phyloP scores from a whole-genome alignment of 2,113 vertebrate species.

The Hyperoodon ampullatus region DNA sequence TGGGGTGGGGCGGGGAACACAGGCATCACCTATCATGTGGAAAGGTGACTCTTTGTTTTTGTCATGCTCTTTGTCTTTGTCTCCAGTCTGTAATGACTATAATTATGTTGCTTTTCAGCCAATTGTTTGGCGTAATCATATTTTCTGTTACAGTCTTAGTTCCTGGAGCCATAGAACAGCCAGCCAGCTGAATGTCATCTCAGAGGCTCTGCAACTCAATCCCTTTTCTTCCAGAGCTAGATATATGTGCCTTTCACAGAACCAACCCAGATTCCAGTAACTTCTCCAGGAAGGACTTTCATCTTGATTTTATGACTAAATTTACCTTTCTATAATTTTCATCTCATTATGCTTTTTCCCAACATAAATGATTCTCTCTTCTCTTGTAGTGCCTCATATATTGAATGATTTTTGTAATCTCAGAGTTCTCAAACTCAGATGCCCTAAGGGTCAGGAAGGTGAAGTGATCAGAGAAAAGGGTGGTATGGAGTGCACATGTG shows the following conservation, averaged over 20 bases:
- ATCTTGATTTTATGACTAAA: neutral
- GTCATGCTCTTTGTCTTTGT: constrained; percentile 3
- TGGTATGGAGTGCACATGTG: neutral
- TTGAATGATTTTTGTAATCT: neutral
- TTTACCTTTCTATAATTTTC: constrained; percentile 12
- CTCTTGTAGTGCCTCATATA: neutral
- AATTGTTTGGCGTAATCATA: neutral
- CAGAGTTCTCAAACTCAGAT: neutral
- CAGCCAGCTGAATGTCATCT: neutral
- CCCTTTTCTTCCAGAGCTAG: neutral
- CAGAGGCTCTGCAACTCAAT: neutral
- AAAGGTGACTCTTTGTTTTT: neutral
- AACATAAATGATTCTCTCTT: neutral
- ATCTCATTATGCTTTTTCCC: neutral
- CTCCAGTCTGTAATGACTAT: neutral
- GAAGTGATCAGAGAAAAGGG: neutral
- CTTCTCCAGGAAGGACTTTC: neutral
- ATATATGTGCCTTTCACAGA: neutral
- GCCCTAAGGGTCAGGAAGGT: neutral
- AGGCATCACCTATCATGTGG: neutral
- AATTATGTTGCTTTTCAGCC: constrained; percentile 15
- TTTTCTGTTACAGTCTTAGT: constrained; percentile 31
- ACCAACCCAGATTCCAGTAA: neutral
- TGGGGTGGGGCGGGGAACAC: neutral
- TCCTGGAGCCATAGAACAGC: neutral